Evolutionary conservation across 2,113 vertebrate genomes (phyloP).

Genomic region (Hemiscyllium ocellatum): DNA sequence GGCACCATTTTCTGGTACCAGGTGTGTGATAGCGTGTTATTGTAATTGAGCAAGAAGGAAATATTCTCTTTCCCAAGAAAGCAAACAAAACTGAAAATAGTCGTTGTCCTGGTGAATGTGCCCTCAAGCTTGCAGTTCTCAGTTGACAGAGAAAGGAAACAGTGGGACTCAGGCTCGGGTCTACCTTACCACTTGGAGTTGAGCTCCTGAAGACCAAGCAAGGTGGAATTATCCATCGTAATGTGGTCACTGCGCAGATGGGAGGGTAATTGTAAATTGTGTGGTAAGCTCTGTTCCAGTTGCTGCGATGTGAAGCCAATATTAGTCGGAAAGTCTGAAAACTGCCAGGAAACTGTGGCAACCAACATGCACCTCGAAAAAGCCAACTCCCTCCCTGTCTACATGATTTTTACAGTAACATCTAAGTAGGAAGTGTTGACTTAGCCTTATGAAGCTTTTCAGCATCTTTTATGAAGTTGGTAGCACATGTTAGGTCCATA

Average conservation of each 20-base stretch:
- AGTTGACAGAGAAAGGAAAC: neutral
- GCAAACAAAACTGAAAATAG: neutral
- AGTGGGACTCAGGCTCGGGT: neutral
- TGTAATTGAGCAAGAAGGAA: neutral
- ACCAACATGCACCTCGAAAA: neutral
- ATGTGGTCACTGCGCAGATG: no score
- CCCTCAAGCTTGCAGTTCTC: neutral
- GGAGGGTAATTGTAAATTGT: neutral
- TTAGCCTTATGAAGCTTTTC: neutral
- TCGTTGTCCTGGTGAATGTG: neutral
- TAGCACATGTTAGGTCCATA: neutral
- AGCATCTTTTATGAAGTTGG: neutral
- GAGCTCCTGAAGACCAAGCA: neutral
- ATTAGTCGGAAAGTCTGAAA: no score
- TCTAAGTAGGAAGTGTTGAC: neutral
- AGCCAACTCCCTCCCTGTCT: neutral
- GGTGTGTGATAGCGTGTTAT: neutral
- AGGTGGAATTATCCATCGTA: neutral
- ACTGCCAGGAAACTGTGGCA: neutral
- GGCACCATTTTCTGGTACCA: constrained; percentile 28
- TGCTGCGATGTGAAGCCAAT: neutral
- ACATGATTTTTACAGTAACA: neutral
- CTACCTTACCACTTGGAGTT: neutral
- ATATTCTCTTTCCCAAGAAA: neutral
- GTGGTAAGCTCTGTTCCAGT: neutral